Evolutionary conservation across 2,797 vertebrate genomes (phyloP).

Genomic region (Alauda arvensis): DNA sequence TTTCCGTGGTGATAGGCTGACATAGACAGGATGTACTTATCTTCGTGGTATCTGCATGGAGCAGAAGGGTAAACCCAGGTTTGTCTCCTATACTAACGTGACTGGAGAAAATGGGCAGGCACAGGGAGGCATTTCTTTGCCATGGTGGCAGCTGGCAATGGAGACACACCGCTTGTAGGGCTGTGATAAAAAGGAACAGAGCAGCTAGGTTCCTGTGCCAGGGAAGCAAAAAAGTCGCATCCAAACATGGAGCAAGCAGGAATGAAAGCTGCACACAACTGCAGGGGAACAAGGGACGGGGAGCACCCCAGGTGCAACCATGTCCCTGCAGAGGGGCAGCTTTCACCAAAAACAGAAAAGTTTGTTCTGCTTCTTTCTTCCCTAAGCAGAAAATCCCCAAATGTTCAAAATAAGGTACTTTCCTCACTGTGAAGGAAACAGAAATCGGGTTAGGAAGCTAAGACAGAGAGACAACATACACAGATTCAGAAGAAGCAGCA

Average conservation of each 20-base stretch:
- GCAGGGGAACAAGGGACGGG: accelerated
- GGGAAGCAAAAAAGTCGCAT: accelerated
- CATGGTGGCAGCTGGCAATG: accelerated
- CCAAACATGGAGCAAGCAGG: accelerated
- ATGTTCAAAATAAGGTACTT: not conserved
- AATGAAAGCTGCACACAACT: not conserved
- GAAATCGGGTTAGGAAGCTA: not conserved
- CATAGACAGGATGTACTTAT: not conserved
- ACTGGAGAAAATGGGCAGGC: accelerated
- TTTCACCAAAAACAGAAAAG: not conserved
- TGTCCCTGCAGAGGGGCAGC: not conserved
- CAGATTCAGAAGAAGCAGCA: not conserved
- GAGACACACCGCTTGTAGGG: accelerated
- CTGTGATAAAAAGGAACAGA: not conserved
- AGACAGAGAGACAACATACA: accelerated
- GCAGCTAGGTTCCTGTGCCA: accelerated
- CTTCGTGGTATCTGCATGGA: not conserved
- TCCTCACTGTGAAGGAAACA: accelerated
- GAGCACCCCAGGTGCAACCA: not conserved
- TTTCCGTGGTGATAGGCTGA: not conserved
- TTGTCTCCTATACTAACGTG: not conserved
- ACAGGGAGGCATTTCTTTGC: not conserved
- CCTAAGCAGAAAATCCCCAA: too few species aligned
- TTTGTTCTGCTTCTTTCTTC: not conserved
- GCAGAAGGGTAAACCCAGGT: not conserved